A percentile compares a stretch with the other conserved stretches of the same genome.
phyloP scores from a whole-genome alignment of 2,797 vertebrate species.

The Trichosurus vulpecula region DNA sequence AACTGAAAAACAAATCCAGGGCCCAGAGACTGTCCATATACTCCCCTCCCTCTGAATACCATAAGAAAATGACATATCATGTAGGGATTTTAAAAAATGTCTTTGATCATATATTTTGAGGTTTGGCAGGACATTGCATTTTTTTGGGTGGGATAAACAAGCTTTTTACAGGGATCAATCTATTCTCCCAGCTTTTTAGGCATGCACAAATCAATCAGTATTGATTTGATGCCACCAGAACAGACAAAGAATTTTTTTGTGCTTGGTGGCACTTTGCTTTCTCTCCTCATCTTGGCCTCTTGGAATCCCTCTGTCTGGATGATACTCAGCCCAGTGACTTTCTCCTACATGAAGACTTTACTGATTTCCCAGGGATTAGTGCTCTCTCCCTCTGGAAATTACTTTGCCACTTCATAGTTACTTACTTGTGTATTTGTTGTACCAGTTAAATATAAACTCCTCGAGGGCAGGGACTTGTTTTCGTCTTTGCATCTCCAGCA shows the following conservation, averaged over 20 bases:
- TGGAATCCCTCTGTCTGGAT: neutral
- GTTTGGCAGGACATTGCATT: neutral
- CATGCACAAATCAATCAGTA: neutral
- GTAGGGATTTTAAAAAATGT: constrained; percentile 17
- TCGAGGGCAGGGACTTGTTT: neutral
- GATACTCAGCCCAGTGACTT: neutral
- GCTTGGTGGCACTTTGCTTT: neutral
- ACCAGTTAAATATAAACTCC: neutral
- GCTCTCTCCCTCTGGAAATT: neutral
- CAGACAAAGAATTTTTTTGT: neutral
- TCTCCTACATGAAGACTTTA: neutral
- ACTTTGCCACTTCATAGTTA: neutral
- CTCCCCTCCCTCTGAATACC: neutral
- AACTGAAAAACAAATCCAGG: neutral
- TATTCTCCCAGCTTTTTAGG: neutral
- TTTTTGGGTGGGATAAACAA: constrained; percentile 28
- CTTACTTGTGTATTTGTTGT: neutral
- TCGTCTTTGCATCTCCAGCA: neutral
- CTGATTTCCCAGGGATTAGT: neutral
- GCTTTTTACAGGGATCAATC: constrained; percentile 5
- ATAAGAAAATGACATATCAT: neutral
- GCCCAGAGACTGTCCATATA: neutral
- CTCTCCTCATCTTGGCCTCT: neutral
- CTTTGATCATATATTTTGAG: neutral
- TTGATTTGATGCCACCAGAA: neutral